These are phyloP conservation scores for Dryobota labecula DNA, from an alignment of 2,888 invertebrate genomes.

Conservation along the genomic window DNA sequence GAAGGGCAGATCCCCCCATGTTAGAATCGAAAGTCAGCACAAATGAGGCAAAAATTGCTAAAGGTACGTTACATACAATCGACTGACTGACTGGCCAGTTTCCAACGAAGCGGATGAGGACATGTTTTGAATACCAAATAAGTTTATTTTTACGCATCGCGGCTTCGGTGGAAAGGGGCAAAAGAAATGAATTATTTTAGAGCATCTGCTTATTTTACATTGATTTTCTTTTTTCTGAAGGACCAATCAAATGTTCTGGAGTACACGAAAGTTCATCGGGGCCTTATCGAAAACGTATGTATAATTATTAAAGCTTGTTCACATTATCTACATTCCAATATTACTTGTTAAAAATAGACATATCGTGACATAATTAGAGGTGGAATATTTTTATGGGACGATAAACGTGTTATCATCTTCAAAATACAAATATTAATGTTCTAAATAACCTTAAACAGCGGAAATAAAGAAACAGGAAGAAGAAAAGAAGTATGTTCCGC, in stretches of 20 bases:
- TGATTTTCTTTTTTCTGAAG: slow-evolving; percentile 12
- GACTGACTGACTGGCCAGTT: neutral
- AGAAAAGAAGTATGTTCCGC: slow-evolving; percentile 19
- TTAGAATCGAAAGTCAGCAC: slow-evolving; percentile 15
- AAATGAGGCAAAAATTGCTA: slow-evolving; percentile 31
- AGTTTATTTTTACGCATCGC: neutral
- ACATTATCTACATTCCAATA: neutral
- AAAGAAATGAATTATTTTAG: neutral
- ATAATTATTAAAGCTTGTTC: neutral
- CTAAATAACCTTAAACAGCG: slow-evolving; percentile 9
- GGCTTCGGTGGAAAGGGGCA: neutral
- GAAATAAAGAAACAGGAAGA: slow-evolving; percentile 50
- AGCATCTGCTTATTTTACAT: neutral
- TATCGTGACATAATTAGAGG: neutral
- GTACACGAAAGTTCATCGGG: slow-evolving; percentile 2
- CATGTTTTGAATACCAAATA: neutral
- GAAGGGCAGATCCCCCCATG: slow-evolving; percentile 23
- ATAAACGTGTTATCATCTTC: neutral
- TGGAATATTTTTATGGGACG: neutral
- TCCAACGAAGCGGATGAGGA: neutral
- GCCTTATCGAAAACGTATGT: slow-evolving; percentile 42
- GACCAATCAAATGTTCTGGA: slow-evolving; percentile 12
- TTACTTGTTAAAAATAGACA: neutral
- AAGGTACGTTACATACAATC: slow-evolving; percentile 25
- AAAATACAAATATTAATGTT: neutral